These are phyloP conservation scores for Catajapyx aquilonaris DNA, from an alignment of 1,140 invertebrate species.

Conservation along the genomic window DNA sequence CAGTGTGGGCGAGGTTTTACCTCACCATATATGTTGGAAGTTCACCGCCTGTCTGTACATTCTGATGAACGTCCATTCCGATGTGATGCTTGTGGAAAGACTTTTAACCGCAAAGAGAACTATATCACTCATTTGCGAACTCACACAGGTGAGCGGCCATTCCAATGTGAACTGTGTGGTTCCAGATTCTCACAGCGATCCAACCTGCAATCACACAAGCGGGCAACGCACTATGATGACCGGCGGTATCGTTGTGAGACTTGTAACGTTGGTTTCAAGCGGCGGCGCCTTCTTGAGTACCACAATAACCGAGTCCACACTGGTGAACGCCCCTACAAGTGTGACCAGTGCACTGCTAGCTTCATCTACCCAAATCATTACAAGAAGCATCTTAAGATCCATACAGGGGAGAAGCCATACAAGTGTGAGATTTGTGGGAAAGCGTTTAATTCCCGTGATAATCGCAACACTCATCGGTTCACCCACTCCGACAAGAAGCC, in stretches of 20 bases:
- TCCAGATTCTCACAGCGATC: too few species aligned
- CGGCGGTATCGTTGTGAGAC: conserved; percentile 43
- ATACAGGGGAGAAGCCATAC: too few species aligned
- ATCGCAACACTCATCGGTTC: too few species aligned
- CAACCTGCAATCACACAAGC: conserved; percentile 56
- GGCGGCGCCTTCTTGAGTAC: conserved; percentile 48
- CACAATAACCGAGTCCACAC: conserved; percentile 62
- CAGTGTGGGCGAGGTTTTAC: conserved; percentile 11
- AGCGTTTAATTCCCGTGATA: too few species aligned
- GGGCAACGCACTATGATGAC: conserved; percentile 54
- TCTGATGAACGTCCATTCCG: conserved; percentile 1
- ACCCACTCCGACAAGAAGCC: too few species aligned
- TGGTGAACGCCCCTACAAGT: conserved; percentile 51
- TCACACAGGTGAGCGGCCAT: too few species aligned
- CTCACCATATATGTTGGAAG: conserved; percentile 1
- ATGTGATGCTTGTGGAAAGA: conserved; percentile 13
- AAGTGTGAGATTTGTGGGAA: too few species aligned
- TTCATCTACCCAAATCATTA: conserved; percentile 69
- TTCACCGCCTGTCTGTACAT: too few species aligned
- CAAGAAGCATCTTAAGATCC: too few species aligned
- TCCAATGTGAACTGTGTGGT: conserved; percentile 8
- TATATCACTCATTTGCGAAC: too few species aligned
- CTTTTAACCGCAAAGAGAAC: conserved; percentile 12
- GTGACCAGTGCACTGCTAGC: conserved; percentile 42
- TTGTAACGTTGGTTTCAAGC: conserved; percentile 43